Base-by-base conservation (phyloP, 2,113 vertebrate genomes). In the Xiphophorus couchianus region DNA sequence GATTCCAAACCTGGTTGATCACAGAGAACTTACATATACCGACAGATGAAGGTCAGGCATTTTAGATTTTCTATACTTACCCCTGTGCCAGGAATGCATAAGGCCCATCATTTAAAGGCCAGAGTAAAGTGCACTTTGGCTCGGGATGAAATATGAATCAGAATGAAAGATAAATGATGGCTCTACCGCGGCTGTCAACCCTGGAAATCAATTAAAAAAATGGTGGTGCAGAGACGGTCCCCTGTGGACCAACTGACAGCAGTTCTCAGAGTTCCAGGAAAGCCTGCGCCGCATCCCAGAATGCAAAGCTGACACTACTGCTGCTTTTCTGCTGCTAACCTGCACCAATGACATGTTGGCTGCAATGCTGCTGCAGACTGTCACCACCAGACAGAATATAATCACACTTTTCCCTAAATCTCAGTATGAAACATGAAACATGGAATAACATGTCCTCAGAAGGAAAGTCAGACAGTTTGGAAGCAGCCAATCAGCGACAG, bases 81-180 rank as follows among this genome's bases (percentile, higher is more conserved):
- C 33, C 12, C 22, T 39, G 6, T 60, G 33, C 22, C 13, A 17
- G 5, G 39, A 62, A 28, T 19, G 6, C 48, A 48, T 31, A 27
- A 15, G 64, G 30, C 58, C 25, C 25, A 31, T 44, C 76, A 58
- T 69, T 73, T 73, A 68, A 78, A 85, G 68, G 27, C 3, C 63
- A 31, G 22, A 66, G 29, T 71, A 64, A 42, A 73, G 74, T 74
- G 76, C 77, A 78, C 74, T 73, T 82, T 76, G 69, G 60, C 64
- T 82, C 22, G 13, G 75, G 42, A 80, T 85, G 66, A 89, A 85
- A 74, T 75, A 84, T 85, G 65, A 84, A 84, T 80, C 69, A 29
- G 51, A 72, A 81, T 80, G 30, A 86, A 82, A 76, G 74, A 84
- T 78, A 70, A 65, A 84, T 88, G 84, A 71, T 58, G 66, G 17